Evolutionary conservation across 1,140 invertebrate genomes (phyloP).

Genomic region (Cecropterus lyciades): DNA sequence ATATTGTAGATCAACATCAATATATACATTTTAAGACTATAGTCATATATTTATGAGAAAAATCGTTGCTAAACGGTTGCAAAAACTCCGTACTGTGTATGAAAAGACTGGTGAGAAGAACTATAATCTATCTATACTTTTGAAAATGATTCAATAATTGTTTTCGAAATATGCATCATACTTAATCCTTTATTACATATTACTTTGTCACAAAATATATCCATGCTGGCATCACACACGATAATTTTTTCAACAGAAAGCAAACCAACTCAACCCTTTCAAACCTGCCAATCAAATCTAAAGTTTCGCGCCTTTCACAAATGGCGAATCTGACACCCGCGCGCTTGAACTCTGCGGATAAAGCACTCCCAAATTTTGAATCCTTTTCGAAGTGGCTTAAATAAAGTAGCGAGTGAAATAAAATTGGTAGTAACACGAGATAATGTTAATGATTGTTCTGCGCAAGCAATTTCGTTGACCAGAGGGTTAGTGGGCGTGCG

Average conservation of each 20-base stretch:
- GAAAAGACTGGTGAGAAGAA: no score
- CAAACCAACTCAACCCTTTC: slow-evolving; percentile 39
- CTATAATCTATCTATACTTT: no score
- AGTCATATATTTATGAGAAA: no score
- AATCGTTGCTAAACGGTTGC: no score
- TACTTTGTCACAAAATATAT: background rate
- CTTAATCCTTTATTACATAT: background rate
- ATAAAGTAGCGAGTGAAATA: slow-evolving; percentile 46
- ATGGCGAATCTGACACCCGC: slow-evolving; percentile 24
- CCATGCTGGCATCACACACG: slow-evolving; percentile 3
- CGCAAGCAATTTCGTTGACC: slow-evolving; percentile 64
- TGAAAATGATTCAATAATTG: no score
- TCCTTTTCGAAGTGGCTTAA: slow-evolving; percentile 38
- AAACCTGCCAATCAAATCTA: slow-evolving; percentile 49
- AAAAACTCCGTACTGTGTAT: no score
- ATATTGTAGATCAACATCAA: no score
- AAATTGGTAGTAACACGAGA: slow-evolving; percentile 67
- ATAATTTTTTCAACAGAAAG: slow-evolving; percentile 20
- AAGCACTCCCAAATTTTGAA: slow-evolving; percentile 33
- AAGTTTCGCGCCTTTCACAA: slow-evolving; percentile 43
- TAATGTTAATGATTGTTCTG: slow-evolving; percentile 62
- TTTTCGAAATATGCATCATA: no score
- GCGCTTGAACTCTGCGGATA: slow-evolving; percentile 5
- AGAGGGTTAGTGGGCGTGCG: slow-evolving; percentile 56
- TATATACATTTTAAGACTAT: no score